Percentiles rank a stretch among this genome's conserved stretches.
phyloP scores from a whole-genome alignment of 2,888 invertebrate species.

The Polydrusus cervinus region DNA sequence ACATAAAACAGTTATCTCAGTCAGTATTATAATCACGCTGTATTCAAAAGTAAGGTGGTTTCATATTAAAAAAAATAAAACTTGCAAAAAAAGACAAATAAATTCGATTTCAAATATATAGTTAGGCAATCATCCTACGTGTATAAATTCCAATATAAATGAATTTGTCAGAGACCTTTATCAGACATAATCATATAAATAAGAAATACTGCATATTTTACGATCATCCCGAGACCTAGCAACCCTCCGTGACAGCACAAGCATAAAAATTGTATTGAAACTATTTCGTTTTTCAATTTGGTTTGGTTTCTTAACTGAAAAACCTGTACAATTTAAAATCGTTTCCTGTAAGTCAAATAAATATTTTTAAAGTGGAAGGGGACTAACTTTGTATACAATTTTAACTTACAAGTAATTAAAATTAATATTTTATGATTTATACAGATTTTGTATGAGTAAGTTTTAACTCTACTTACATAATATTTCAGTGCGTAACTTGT shows the following conservation, averaged over 20 bases:
- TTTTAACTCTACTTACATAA: too few relatives aligned
- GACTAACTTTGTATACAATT: too few relatives aligned
- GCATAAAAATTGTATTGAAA: slow-evolving; percentile 33
- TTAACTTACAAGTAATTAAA: too few relatives aligned
- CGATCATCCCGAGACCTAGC: slow-evolving; percentile 33
- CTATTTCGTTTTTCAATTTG: slow-evolving; percentile 31
- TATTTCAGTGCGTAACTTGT: too few relatives aligned
- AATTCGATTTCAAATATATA: slow-evolving; percentile 5
- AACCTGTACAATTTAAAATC: slow-evolving; percentile 26
- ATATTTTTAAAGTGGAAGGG: too few relatives aligned
- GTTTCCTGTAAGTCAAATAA: not conserved
- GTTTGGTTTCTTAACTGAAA: slow-evolving; percentile 27
- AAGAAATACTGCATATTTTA: slow-evolving; percentile 38
- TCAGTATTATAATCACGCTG: too few relatives aligned
- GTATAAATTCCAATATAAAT: slow-evolving; percentile 14
- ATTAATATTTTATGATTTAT: too few relatives aligned
- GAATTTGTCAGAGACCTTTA: slow-evolving; percentile 28
- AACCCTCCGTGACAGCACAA: slow-evolving; percentile 21
- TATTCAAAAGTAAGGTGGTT: too few relatives aligned
- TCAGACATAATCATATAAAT: slow-evolving; percentile 37
- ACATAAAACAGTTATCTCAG: too few relatives aligned
- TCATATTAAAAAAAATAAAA: not conserved
- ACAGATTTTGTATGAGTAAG: too few relatives aligned
- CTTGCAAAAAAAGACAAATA: not conserved
- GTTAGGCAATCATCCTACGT: not conserved